Conservation (phyloP, 37 sponge, comb jelly and placozoan species). For the Spongilla lacustris region DNA sequence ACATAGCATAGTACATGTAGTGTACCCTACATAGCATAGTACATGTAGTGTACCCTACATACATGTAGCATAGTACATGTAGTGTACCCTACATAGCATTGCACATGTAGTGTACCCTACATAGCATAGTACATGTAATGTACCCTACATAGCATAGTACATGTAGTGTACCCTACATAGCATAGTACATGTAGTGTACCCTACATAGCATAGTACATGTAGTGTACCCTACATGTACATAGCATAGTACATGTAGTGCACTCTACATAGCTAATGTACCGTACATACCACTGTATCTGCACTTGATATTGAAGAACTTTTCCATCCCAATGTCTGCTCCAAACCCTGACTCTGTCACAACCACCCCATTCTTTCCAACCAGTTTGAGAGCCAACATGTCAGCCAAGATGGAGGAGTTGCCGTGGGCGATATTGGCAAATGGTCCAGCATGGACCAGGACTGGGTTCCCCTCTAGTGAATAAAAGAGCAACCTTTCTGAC, state of each 20-base stretch:
- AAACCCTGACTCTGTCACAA: conserved; percentile 99
- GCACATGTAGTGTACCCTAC: too few species aligned
- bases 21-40: too few species aligned
- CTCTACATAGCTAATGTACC: too few species aligned
- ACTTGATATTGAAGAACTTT: conserved; percentile 99
- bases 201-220: too few species aligned
- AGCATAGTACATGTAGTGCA: neutral
- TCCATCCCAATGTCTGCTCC: conserved; percentile 99
- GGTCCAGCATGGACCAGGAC: conserved; percentile 99
- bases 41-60: too few species aligned
- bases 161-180: too few species aligned
- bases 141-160: too few species aligned
- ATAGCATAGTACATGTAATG: too few species aligned
- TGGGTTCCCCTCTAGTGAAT: conserved; percentile 87
- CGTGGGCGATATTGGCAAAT: conserved; percentile 99
- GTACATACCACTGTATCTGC: conserved; percentile 93
- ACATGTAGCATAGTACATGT: too few species aligned
- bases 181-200: too few species aligned
- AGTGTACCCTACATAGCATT: too few species aligned
- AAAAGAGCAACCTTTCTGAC: neutral
- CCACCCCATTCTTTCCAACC: conserved; percentile 93
- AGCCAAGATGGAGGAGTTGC: conserved; percentile 97
- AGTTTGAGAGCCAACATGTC: conserved; percentile 94
- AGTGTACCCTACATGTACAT: neutral
- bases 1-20: too few species aligned